Conservation (phyloP, 2,113 vertebrate genomes). For the Triplophysa dalaica region DNA sequence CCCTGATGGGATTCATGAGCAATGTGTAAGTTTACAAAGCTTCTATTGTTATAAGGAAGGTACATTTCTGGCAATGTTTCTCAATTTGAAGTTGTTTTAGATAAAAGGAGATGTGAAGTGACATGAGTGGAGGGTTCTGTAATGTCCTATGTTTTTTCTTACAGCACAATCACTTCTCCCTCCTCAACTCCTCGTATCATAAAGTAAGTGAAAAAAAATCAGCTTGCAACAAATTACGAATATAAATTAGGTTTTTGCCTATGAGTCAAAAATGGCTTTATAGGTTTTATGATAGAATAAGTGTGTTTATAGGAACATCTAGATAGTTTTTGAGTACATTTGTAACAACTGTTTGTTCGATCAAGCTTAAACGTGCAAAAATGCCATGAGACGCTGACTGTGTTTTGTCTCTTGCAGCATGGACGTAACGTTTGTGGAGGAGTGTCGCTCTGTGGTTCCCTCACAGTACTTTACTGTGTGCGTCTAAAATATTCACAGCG, state of each 20-base stretch:
- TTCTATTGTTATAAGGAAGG: background rate
- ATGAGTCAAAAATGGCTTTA: too few species aligned
- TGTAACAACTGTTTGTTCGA: too few species aligned
- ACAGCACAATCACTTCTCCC: background rate
- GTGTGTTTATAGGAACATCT: too few species aligned
- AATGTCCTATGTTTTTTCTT: background rate
- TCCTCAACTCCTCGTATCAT: too few species aligned
- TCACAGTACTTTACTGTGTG: background rate
- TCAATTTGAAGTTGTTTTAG: background rate
- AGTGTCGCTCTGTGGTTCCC: background rate
- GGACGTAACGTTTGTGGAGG: background rate
- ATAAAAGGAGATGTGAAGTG: background rate
- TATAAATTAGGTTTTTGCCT: too few species aligned
- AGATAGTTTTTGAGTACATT: too few species aligned
- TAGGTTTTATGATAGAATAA: too few species aligned
- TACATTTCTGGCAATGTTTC: too few species aligned
- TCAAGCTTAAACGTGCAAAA: too few species aligned
- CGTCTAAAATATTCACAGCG: background rate
- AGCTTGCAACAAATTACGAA: too few species aligned
- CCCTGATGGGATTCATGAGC: background rate
- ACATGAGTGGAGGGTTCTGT: too few species aligned
- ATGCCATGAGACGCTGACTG: background rate
- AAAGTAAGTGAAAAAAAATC: background rate
- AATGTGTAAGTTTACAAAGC: slow-evolving; percentile 36
- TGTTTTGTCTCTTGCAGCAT: background rate